Evolutionary conservation across 1,140 invertebrate species (phyloP).

Genomic region (Colletes latitarsis): DNA sequence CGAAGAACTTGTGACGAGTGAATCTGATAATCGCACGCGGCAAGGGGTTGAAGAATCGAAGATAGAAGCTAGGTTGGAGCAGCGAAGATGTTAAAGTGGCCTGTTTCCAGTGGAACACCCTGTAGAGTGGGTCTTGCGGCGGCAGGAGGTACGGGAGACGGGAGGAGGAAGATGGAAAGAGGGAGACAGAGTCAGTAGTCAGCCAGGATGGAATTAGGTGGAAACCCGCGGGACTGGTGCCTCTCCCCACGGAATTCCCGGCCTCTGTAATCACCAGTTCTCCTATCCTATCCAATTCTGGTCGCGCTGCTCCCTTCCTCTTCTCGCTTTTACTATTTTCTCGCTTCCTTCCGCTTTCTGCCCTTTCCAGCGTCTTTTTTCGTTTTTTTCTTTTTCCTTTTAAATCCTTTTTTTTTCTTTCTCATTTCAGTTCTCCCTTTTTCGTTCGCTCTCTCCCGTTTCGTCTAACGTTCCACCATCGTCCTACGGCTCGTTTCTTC

Average conservation of each 20-base stretch:
- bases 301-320: constrained; percentile 63
- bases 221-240: constrained; percentile 74
- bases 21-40: neutral
- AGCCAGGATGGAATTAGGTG: constrained; percentile 79
- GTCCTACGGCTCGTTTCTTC: neutral
- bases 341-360: constrained; percentile 29
- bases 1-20: too few species aligned
- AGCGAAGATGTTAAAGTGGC: neutral
- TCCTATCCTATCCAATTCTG: constrained; percentile 78
- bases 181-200: constrained; percentile 72
- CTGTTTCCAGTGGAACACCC: neutral
- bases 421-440: neutral
- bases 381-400: constrained; percentile 1
- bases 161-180: constrained; percentile 26
- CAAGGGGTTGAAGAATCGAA: neutral
- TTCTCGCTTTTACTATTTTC: constrained; percentile 22
- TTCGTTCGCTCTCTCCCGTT: neutral
- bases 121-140: neutral
- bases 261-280: constrained; percentile 79
- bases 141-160: neutral
- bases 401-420: constrained; percentile 5
- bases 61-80: neutral
- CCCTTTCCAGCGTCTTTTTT: constrained; percentile 3
- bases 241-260: constrained; percentile 72
- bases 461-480: neutral